phyloP scores from a whole-genome alignment of 2,888 invertebrate species.

The Branchellion lobata region DNA sequence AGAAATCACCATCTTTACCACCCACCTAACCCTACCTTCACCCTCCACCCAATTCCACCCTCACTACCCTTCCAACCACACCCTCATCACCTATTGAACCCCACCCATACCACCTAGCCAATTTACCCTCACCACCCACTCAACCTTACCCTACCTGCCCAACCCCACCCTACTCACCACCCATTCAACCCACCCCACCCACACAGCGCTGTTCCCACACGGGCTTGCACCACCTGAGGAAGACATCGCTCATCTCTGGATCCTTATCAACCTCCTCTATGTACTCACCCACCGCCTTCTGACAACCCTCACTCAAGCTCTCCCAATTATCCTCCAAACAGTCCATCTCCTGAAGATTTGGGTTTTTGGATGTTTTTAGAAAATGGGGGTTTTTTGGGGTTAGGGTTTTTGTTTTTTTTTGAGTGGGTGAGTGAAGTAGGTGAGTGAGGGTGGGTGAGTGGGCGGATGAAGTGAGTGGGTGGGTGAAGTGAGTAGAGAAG shows the following conservation, averaged over 20 bases:
- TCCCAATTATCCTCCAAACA: conserved; percentile 78
- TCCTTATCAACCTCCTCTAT: conserved; percentile 85
- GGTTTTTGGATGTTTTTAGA: too few relatives aligned
- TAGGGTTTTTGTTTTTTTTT: background rate
- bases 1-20: too few relatives aligned
- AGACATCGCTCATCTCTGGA: conserved; percentile 82
- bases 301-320: conserved; percentile 67
- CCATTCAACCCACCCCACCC: conserved; percentile 66
- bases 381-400: background rate
- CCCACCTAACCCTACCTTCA: too few relatives aligned
- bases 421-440: background rate
- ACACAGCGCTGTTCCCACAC: conserved; percentile 87
- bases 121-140: too few relatives aligned
- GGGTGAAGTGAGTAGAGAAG: too few relatives aligned
- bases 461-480: too few relatives aligned
- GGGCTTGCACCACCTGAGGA: conserved; percentile 79
- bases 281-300: conserved; percentile 75
- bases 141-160: background rate
- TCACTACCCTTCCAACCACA: too few relatives aligned
- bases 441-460: too few relatives aligned
- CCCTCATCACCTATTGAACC: too few relatives aligned
- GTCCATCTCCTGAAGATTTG: conserved; percentile 80
- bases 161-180: background rate
- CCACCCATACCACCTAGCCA: too few relatives aligned
- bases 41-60: too few relatives aligned